Evolutionary conservation across 2,888 invertebrate species (phyloP).

Genomic region (Stenurella melanura): DNA sequence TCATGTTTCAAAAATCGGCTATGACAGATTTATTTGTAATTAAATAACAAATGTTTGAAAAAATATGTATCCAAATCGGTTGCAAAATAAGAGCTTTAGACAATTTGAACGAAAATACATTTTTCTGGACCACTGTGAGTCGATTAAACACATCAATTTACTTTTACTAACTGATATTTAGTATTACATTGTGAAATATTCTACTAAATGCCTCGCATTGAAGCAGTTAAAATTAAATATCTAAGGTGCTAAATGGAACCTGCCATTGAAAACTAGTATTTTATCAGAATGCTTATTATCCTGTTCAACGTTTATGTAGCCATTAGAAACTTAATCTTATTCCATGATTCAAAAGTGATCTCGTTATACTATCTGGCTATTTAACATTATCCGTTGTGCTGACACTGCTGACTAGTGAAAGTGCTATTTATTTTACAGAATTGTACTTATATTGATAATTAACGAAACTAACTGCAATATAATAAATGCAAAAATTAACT

Average conservation of each 20-base stretch:
- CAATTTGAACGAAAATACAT: too few species aligned
- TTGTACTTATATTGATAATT: not conserved
- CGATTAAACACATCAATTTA: too few species aligned
- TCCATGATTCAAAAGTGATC: slow-evolving; percentile 5
- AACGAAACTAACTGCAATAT: not conserved
- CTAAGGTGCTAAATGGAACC: not conserved
- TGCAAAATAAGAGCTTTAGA: too few species aligned
- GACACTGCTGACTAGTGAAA: not conserved
- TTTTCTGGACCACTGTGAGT: too few species aligned
- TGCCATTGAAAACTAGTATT: not conserved
- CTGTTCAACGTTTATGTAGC: not conserved
- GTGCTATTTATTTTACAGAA: not conserved
- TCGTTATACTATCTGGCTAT: slow-evolving; percentile 6
- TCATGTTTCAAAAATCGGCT: too few species aligned
- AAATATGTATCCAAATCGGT: too few species aligned
- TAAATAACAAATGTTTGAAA: too few species aligned
- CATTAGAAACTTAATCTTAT: slow-evolving; percentile 18
- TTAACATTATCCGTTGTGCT: not conserved
- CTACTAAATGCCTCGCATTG: too few species aligned
- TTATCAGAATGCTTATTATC: slow-evolving; percentile 12
- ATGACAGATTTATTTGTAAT: too few species aligned
- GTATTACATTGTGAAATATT: too few species aligned
- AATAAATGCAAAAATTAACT: too few species aligned
- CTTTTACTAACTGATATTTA: too few species aligned
- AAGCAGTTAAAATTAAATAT: not conserved